Evolutionary conservation across 2,888 invertebrate species (phyloP).

Genomic region (Biston stratarius): DNA sequence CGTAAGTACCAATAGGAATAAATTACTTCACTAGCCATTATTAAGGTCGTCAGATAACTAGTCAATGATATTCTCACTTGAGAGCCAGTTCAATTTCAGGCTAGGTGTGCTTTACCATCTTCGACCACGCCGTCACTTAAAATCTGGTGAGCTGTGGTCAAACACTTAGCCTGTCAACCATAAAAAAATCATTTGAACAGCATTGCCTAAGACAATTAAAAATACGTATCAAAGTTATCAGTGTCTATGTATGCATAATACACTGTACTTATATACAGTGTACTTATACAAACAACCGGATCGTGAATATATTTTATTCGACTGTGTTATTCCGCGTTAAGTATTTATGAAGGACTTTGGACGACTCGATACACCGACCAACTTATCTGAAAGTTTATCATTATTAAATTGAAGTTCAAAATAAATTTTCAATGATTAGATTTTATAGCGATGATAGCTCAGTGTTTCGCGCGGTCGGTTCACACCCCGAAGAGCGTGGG

Average conservation of each 20-base stretch:
- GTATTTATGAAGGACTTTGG: conserved; percentile 6
- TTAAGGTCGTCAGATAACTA: background rate
- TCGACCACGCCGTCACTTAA: too few relatives aligned
- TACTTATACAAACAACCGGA: conserved; percentile 30
- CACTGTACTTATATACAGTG: too few relatives aligned
- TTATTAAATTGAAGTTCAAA: background rate
- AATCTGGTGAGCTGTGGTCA: too few relatives aligned
- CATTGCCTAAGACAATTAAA: conserved; percentile 13
- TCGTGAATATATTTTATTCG: conserved; percentile 23
- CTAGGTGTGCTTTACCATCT: too few relatives aligned
- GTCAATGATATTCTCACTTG: too few relatives aligned
- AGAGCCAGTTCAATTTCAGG: too few relatives aligned
- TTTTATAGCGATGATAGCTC: background rate
- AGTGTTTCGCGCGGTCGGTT: too few relatives aligned
- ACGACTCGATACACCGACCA: conserved; percentile 1
- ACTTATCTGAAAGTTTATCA: background rate
- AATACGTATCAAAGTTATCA: conserved; percentile 12
- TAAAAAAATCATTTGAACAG: background rate
- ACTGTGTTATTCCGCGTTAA: conserved; percentile 16
- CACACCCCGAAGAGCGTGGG: too few relatives aligned
- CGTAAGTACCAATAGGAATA: too few relatives aligned
- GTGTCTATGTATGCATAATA: too few relatives aligned
- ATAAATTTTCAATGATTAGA: background rate
- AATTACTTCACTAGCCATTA: too few relatives aligned
- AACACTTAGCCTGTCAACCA: too few relatives aligned